Evolutionary conservation across 2,113 vertebrate species (phyloP), one percentile per base, ranked within the genome.

Genomic region (Aphyosemion australe): DNA sequence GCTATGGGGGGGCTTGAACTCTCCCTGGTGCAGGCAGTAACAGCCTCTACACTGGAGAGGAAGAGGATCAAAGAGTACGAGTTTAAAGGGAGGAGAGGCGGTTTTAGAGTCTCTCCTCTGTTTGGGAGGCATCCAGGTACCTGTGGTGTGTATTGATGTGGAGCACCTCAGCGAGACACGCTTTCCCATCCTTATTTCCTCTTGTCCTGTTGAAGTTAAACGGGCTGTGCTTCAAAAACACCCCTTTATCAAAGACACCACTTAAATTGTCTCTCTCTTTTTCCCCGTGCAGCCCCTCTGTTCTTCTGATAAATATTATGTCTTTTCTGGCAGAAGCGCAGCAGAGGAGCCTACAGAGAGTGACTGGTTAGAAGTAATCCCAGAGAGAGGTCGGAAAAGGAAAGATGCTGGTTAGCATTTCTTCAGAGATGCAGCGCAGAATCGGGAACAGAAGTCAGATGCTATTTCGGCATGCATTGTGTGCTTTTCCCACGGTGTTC

Each of bases 71-170:
- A 91, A 92, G 89, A 85, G 78, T 8, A 47, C 55, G 68, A 69
- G 86, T 91, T 92, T 90, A 86, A 90, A 91, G 85, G 71, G 81
- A 82, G 76, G 76, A 58, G 78, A 78, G 82, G 74, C 46, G 70
- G 54, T 78, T 84, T 84, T 76, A 75, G 79, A 89, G 75, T 78
- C 79, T 77, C 83, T 89, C 63, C 78, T 89, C 67, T 80, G 83
- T 90, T 90, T 85, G 87, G 86, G 87, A 88, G 79, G 72, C 84
- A 76, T 89, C 78, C 89, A 90, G 88, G 87, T 90, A 90, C 83
- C 82, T 77, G 78, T 52, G 82, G 71, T 75, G 84, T 69, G 79
- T 84, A 89, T 90, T 89, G 92, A 92, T 92, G 90, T 83, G 83
- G 70, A 82, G 84, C 82, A 47, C 84, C 70, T 74, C 87, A 59